Percentiles rank a stretch among this genome's conserved stretches.
phyloP scores from a whole-genome alignment of 2,888 invertebrate species.

The Myopa tessellatipennis region DNA sequence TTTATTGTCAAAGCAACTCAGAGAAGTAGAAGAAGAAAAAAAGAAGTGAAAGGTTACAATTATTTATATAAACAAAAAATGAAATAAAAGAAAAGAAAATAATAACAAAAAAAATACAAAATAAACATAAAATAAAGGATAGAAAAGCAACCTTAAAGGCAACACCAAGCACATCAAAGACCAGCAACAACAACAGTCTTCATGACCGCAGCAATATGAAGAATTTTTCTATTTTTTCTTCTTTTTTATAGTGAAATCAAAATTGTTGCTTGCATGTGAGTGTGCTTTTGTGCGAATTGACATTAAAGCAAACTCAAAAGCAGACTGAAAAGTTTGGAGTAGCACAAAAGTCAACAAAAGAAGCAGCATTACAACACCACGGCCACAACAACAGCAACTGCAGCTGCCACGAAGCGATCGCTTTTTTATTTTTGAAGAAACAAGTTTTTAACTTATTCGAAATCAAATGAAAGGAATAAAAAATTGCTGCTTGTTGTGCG shows the following conservation, averaged over 20 bases:
- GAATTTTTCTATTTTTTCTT: constrained; percentile 1
- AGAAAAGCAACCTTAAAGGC: not conserved
- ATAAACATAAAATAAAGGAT: not conserved
- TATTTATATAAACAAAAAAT: constrained; percentile 20
- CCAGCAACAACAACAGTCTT: not conserved
- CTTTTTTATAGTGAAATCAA: not conserved
- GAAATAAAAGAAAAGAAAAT: not conserved
- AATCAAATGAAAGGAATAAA: not conserved
- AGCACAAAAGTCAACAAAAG: too few species aligned
- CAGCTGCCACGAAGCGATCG: not conserved
- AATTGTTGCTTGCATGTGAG: not conserved
- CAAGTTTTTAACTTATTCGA: not conserved
- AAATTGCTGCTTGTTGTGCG: not conserved
- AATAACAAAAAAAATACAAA: not conserved
- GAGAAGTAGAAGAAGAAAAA: not conserved
- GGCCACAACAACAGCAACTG: constrained; percentile 7
- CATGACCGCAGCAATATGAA: not conserved
- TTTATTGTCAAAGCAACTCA: constrained; percentile 31
- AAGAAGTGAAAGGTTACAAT: constrained; percentile 38
- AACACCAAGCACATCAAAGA: not conserved
- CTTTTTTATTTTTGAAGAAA: not conserved
- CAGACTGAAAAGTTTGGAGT: not conserved
- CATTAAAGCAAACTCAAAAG: constrained; percentile 16
- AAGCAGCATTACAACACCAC: constrained; percentile 9
- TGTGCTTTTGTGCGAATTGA: constrained; percentile 4